phyloP scores from a whole-genome alignment of 2,113 vertebrate genomes.

The Tyto alba region DNA sequence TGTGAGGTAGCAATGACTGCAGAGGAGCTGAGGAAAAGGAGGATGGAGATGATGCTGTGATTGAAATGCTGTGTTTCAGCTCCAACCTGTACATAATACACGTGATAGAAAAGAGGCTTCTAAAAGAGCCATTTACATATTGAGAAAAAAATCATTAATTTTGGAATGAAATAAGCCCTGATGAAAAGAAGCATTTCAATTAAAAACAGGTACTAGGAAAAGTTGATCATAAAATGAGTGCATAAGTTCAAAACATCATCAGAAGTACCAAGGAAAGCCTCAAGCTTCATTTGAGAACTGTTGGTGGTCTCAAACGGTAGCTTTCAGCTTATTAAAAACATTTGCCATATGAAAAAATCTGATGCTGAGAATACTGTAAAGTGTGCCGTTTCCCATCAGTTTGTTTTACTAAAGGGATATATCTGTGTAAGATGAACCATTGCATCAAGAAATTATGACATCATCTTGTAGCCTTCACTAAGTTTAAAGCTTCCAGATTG shows the following conservation, averaged over 20 bases:
- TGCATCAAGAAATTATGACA: not conserved
- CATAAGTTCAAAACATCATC: not conserved
- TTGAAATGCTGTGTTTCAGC: not conserved
- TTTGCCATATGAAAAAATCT: not conserved
- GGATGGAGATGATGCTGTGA: not conserved
- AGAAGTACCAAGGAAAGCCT: not conserved
- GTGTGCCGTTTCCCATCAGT: accelerated
- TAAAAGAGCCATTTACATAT: not conserved
- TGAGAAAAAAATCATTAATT: not conserved
- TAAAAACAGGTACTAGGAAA: not conserved
- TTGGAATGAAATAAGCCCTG: not conserved
- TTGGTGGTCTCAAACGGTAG: not conserved
- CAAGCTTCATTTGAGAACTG: not conserved
- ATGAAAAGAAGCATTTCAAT: not conserved
- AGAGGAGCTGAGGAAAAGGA: not conserved
- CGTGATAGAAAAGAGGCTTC: not conserved
- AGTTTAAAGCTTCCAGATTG: not conserved
- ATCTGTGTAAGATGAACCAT: not conserved
- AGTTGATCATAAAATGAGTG: not conserved
- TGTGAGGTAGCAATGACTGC: not conserved
- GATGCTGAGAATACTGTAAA: not conserved
- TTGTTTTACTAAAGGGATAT: not conserved
- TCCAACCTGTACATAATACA: not conserved
- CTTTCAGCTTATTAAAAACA: not conserved
- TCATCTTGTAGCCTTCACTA: not conserved